Base-by-base conservation (phyloP, 2,797 vertebrate species). In the Anomalospiza imberbis region DNA sequence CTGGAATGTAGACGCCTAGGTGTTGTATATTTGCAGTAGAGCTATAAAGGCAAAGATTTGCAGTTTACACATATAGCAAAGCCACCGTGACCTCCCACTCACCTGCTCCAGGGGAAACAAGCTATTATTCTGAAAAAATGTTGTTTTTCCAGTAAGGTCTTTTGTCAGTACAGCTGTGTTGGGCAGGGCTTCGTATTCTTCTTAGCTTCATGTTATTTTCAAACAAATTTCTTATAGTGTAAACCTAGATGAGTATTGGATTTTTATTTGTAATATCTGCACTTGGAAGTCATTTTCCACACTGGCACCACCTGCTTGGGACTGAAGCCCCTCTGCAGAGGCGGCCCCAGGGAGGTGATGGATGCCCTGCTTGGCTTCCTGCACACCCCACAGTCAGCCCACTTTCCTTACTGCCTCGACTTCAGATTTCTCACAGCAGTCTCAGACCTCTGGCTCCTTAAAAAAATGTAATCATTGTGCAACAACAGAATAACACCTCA, bases 241-340 rank as follows among this genome's bases (percentile, higher is more conserved):
- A 90, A 90, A 76, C 19, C 9, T 76, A 47, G 17, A n/a, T n/a
- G 17, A 81, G 9, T 44, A 36, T 6, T 68, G 47, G 8, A 57
- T 54, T 84, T 94, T 89, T n/a, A 44, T 22, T 72, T 42, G 20
- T 28, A 62, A 17, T 78, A 40, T 44, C 44, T 72, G 17, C 29
- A 31, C 7, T 44, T 81, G 31, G 24, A 86, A 9, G 22, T 44
- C 0, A 58, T 88, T 72, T 73, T 6, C 24, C 55, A 5, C 31
- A 8, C 11, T 48, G 55, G 55, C 34, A 20, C 34, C 34, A 3
- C 16, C 28, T 60, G 34, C 28, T 29, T 47, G 38, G 25, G 29
- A 31, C 34, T 0, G 1, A 34, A 47, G 31, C 10, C 40, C 20
- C n/a, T 14, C 40, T 1, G 2, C 2, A 7, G 25, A 1, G 3